These are phyloP conservation scores for Bradypodion ventrale DNA, from an alignment of 2,797 vertebrate genomes.

Conservation along the genomic window DNA sequence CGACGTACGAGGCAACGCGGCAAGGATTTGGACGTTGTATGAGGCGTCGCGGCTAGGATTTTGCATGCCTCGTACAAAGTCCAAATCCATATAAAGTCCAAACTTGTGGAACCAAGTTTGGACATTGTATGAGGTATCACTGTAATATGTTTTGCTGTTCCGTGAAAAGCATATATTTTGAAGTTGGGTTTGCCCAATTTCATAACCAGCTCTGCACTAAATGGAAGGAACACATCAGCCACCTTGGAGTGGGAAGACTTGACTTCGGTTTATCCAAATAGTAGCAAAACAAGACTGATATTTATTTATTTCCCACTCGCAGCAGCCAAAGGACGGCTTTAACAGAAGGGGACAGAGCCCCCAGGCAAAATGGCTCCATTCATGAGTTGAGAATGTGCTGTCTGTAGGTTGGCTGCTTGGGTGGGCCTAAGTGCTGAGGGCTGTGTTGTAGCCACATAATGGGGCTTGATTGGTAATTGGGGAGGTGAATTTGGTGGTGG, in stretches of 20 bases:
- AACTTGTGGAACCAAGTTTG: too few relatives aligned
- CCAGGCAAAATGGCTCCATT: slow-evolving; percentile 13
- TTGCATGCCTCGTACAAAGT: too few relatives aligned
- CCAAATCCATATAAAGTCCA: too few relatives aligned
- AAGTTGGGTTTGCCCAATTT: neutral
- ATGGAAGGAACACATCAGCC: neutral
- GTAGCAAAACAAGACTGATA: neutral
- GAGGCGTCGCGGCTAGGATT: too few relatives aligned
- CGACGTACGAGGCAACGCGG: too few relatives aligned
- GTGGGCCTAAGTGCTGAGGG: slow-evolving; percentile 14
- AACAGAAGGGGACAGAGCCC: neutral
- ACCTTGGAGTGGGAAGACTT: neutral
- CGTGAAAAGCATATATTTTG: neutral
- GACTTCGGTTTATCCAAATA: neutral
- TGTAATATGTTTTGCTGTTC: too few relatives aligned
- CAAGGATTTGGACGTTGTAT: too few relatives aligned
- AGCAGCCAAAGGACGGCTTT: neutral
- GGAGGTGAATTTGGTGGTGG: slow-evolving; percentile 27
- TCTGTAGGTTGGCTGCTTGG: slow-evolving; percentile 32
- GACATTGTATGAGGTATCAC: too few relatives aligned
- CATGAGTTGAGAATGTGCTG: slow-evolving; percentile 10
- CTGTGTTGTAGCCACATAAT: slow-evolving; percentile 33
- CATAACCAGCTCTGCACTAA: neutral
- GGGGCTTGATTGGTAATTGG: slow-evolving; percentile 40
- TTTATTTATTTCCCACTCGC: neutral